Evolutionary conservation across 2,113 vertebrate species (phyloP).

Genomic region (Oryzias javanicus): DNA sequence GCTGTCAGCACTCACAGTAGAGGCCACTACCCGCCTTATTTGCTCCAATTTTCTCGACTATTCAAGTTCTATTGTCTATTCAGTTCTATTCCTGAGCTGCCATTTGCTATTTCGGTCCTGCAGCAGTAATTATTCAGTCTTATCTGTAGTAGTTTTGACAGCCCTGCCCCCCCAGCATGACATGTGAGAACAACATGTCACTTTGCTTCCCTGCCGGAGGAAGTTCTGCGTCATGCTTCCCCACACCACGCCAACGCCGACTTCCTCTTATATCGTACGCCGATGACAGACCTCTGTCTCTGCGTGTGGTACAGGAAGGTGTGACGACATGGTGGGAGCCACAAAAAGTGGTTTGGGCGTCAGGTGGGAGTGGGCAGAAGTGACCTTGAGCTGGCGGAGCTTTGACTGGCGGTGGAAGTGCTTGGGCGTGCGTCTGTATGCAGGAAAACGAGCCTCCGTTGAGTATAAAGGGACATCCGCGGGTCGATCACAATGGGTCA

Average conservation of each 20-base stretch:
- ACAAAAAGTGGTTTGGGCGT: slow-evolving; percentile 22
- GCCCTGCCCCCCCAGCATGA: not conserved
- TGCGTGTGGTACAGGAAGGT: slow-evolving; percentile 36
- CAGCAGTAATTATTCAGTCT: slow-evolving; percentile 26
- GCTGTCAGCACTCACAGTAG: slow-evolving; percentile 31
- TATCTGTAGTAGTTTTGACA: not conserved
- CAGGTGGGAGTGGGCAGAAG: slow-evolving; percentile 23
- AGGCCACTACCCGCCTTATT: slow-evolving; percentile 7
- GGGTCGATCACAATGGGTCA: slow-evolving; percentile 49
- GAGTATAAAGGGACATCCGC: slow-evolving; percentile 25
- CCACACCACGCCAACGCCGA: slow-evolving; percentile 24
- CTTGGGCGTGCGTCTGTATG: slow-evolving; percentile 26
- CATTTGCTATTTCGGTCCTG: not conserved
- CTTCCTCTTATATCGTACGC: slow-evolving; percentile 23
- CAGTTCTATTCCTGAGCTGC: not conserved
- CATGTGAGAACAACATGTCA: slow-evolving; percentile 27
- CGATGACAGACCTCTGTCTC: slow-evolving; percentile 24
- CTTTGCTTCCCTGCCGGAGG: slow-evolving; percentile 14
- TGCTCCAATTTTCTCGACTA: slow-evolving; percentile 14
- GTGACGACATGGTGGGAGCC: not conserved
- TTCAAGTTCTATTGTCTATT: slow-evolving; percentile 1
- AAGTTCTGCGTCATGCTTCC: slow-evolving; percentile 23
- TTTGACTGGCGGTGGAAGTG: slow-evolving; percentile 17
- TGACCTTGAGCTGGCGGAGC: slow-evolving; percentile 25
- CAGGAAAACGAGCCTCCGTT: slow-evolving; percentile 38